phyloP scores from a whole-genome alignment of 2,113 vertebrate species.

The Trochalopteron elliotii region DNA sequence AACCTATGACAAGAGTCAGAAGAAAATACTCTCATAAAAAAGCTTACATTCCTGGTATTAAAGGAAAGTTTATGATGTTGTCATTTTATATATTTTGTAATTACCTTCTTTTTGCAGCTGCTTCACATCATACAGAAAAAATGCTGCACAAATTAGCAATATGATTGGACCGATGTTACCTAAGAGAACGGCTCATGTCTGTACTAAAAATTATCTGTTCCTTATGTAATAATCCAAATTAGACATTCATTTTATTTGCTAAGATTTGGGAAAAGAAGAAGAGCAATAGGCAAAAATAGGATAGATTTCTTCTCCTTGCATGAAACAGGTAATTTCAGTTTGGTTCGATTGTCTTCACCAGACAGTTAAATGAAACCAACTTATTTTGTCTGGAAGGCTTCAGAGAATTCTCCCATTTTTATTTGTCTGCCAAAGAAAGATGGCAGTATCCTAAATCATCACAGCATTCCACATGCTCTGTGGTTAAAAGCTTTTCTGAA shows the following conservation, averaged over 20 bases:
- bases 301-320: neutral
- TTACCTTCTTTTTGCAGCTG: neutral
- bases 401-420: neutral
- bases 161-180: neutral
- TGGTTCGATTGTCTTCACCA: neutral
- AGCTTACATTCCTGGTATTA: neutral
- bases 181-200: neutral
- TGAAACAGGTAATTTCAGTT: neutral
- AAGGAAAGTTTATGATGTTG: neutral
- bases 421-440: neutral
- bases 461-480: fast-evolving
- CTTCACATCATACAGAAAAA: neutral
- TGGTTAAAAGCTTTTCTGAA: neutral
- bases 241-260: neutral
- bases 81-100: neutral
- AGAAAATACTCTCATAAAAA: neutral
- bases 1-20: neutral
- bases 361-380: neutral
- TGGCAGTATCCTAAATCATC: neutral
- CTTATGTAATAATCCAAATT: neutral
- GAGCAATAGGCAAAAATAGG: neutral
- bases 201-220: neutral
- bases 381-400: neutral
- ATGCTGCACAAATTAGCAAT: neutral
- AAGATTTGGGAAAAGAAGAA: neutral